These are phyloP conservation scores for Poeciliopsis prolifica DNA, from an alignment of 2,113 vertebrate genomes.

Conservation along the genomic window DNA sequence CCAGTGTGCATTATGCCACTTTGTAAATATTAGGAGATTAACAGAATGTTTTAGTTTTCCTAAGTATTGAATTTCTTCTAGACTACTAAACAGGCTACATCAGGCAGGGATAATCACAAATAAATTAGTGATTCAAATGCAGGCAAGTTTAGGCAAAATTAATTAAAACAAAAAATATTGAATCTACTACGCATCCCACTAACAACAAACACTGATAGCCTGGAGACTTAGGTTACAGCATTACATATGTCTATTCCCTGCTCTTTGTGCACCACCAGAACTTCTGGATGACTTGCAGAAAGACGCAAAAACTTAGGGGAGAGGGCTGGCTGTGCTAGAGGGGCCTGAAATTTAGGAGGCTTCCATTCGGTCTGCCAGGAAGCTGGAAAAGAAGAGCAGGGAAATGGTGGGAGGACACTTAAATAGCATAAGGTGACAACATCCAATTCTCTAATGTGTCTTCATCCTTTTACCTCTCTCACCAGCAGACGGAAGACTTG, in stretches of 20 bases:
- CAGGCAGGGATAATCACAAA: too few species aligned
- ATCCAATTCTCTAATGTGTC: not conserved
- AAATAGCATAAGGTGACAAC: constrained; percentile 1
- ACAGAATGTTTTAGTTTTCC: too few species aligned
- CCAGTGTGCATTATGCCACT: not conserved
- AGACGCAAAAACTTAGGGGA: constrained; percentile 60
- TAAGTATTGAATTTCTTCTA: too few species aligned
- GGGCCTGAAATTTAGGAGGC: constrained; percentile 65
- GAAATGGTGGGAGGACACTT: constrained; percentile 10
- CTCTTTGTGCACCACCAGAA: constrained; percentile 48
- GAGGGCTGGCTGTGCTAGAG: constrained; percentile 56
- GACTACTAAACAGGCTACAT: too few species aligned
- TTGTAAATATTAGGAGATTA: too few species aligned
- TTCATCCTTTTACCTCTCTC: constrained; percentile 74
- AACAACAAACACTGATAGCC: too few species aligned
- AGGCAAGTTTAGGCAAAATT: too few species aligned
- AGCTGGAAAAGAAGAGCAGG: constrained; percentile 54
- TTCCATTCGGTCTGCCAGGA: constrained; percentile 82
- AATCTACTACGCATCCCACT: too few species aligned
- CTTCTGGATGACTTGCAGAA: constrained; percentile 34
- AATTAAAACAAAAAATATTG: too few species aligned
- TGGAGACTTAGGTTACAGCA: constrained; percentile 2
- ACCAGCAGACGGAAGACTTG: constrained; percentile 75
- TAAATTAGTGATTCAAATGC: too few species aligned
- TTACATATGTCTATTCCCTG: constrained; percentile 63